Base-by-base conservation (phyloP, 2,888 invertebrate genomes). In the Hofmannophila pseudospretella region DNA sequence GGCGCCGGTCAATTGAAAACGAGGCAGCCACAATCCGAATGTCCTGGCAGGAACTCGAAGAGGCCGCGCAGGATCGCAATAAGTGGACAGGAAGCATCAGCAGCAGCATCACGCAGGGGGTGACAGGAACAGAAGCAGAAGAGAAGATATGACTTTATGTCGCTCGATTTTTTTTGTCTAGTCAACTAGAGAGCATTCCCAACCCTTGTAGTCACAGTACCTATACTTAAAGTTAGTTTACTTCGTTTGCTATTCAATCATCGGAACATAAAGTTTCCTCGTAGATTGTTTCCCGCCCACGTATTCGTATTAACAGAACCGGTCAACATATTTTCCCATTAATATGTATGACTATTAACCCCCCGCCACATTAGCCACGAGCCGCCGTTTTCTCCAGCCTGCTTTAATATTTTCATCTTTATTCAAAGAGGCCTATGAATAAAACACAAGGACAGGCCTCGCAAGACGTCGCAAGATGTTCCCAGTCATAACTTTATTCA, bases 391-490 rank as follows among this genome's bases (percentile, higher is more conserved):
- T 69, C 70, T 67, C 64, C 65, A 63, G 64, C 54, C 65, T 58
- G 65, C 69, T 75, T 79, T 82, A 80, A 82, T 84, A 82, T 81
- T 84, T 81, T 75, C 84, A 85, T 85, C 81, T 85, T 84, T 84
- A 84, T 85, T 84, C 84, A 82, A 80, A 81, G 59, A 71, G 64
- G 66, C 58, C 73, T 67, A 82, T 84, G 84, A 85, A 85, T 84
- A 82, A 84, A 78, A 82, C 82, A 82, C 62, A 32, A 23, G 32
- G 29, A 37, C 28, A 25, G 20, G 23, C 26, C 13, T 12, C 25
- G 25, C 46, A 49, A 41, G 41, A 55, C 63, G 58, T 58, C 56
- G 59, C 67, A 71, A 76, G 71, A 74, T 66, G 67, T 63, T 63
- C 53, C 58, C 51, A 46, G 54, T 55, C 51, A 54, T 62, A 66